Percentiles rank a stretch among this genome's conserved stretches.
These are phyloP conservation scores for Actinia tenebrosa DNA, from an alignment of 64 coral and sea anemone genomes.

Conservation along the genomic window DNA sequence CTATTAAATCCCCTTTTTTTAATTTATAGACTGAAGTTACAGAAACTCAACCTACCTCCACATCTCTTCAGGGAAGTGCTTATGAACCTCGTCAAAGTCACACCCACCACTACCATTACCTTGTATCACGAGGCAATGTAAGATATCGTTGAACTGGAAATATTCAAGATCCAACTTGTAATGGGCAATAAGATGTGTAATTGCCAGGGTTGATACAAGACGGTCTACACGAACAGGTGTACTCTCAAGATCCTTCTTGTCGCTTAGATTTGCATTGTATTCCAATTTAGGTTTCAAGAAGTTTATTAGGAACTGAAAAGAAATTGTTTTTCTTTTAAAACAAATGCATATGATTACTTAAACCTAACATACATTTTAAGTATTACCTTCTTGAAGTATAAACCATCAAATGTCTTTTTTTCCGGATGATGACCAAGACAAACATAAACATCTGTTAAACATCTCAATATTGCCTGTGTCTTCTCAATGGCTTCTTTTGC, in stretches of 20 bases:
- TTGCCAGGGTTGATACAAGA: constrained; percentile 25
- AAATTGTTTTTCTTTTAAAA: background rate
- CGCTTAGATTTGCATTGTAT: background rate
- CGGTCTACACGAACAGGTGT: background rate
- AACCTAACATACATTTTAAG: background rate
- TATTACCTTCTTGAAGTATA: constrained; percentile 9
- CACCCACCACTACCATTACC: background rate
- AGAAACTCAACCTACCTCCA: constrained; percentile 22
- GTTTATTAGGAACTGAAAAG: background rate
- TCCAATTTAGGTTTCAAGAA: constrained; percentile 11
- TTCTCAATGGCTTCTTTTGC: constrained; percentile 31
- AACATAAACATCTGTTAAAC: constrained; percentile 19
- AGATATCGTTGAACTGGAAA: background rate
- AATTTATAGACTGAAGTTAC: too few species aligned
- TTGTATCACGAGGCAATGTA: background rate
- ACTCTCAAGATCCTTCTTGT: background rate
- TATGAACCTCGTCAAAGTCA: constrained; percentile 24
- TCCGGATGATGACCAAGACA: background rate
- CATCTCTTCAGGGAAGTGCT: constrained; percentile 20
- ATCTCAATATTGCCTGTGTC: background rate
- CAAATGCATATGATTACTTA: background rate
- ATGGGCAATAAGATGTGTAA: background rate
- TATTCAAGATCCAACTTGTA: background rate
- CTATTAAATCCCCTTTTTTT: too few species aligned
- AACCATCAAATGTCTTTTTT: background rate